These are phyloP conservation scores for Tipula lateralis DNA, from an alignment of 2,888 invertebrate species.

Conservation along the genomic window DNA sequence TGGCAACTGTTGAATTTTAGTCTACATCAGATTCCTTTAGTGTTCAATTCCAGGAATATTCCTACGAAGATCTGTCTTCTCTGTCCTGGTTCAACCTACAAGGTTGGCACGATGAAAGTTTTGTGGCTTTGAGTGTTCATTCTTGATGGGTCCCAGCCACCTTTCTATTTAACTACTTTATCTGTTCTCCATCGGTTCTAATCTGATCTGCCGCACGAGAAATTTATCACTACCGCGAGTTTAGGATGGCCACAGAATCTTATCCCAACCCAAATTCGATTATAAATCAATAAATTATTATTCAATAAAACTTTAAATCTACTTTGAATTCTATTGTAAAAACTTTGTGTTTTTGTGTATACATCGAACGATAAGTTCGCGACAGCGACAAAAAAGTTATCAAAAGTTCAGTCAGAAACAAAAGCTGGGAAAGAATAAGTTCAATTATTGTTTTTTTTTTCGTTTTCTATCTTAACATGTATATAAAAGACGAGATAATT, in stretches of 20 bases:
- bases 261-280: background rate
- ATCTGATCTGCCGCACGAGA: no score
- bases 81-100: no score
- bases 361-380: background rate
- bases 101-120: no score
- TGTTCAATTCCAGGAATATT: no score
- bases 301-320: background rate
- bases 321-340: background rate
- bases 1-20: no score
- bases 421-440: background rate
- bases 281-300: background rate
- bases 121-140: no score
- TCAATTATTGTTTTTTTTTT: background rate
- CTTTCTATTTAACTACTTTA: no score
- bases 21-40: no score
- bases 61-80: no score
- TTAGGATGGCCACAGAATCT: background rate
- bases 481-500: background rate
- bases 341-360: background rate
- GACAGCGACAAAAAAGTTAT: background rate
- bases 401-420: background rate
- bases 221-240: no score
- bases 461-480: background rate
- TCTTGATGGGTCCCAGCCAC: no score
- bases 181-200: no score